phyloP scores from a whole-genome alignment of 2,113 vertebrate species.

The Gopherus flavomarginatus region DNA sequence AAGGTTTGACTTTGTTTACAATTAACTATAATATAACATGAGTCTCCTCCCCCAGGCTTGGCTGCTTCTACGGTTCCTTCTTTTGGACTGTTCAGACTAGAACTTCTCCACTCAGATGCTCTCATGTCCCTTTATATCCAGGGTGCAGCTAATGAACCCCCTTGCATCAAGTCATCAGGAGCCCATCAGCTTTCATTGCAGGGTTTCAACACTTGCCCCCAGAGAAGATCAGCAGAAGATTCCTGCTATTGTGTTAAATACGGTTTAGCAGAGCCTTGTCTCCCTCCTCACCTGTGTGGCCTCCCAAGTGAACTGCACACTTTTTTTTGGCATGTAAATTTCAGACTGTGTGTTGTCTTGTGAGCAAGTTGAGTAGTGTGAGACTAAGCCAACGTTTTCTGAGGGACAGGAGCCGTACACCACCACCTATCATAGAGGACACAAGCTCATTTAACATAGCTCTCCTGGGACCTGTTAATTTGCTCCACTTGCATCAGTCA shows the following conservation, averaged over 20 bases:
- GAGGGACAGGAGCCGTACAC: background rate
- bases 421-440: background rate
- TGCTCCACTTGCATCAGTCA: background rate
- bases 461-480: background rate
- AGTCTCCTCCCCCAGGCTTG: background rate
- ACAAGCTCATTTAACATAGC: background rate
- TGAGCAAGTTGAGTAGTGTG: background rate
- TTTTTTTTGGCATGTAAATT: background rate
- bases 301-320: fast-evolving
- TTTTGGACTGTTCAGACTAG: background rate
- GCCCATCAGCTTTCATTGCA: background rate
- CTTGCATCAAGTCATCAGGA: background rate
- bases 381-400: background rate
- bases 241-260: background rate
- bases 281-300: background rate
- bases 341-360: background rate
- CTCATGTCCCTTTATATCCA: background rate
- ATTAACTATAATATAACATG: background rate
- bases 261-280: too few species aligned
- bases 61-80: background rate
- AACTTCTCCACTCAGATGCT: background rate
- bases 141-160: background rate
- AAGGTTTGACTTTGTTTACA: background rate
- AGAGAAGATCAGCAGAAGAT: background rate
- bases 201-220: background rate